Conservation (phyloP, 2,113 vertebrate species). For the Mustelus asterias region DNA sequence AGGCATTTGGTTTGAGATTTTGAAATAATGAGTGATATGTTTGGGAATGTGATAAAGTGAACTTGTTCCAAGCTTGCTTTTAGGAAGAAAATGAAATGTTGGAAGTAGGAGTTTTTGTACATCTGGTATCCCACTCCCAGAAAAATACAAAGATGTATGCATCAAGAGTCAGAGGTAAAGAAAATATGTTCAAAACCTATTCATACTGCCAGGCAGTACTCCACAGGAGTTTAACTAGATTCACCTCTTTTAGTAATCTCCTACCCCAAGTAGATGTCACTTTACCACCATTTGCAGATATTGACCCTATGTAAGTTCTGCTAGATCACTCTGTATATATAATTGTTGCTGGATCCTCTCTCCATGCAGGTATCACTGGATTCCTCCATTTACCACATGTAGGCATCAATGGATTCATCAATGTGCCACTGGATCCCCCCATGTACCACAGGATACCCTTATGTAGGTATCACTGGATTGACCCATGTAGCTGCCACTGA, state of each 20-base stretch:
- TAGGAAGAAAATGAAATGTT: not conserved
- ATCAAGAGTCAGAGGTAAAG: not conserved
- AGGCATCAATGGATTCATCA: too few relatives aligned
- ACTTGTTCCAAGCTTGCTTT: not conserved
- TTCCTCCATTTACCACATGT: too few relatives aligned
- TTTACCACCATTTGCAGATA: not conserved
- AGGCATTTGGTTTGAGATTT: not conserved
- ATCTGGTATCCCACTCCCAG: too few relatives aligned
- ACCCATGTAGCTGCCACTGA: too few relatives aligned
- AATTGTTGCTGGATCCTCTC: too few relatives aligned
- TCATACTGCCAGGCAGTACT: not conserved
- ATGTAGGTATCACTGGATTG: too few relatives aligned
- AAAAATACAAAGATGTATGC: not conserved
- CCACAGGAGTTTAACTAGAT: not conserved
- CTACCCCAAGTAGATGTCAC: not conserved
- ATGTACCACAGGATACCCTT: too few relatives aligned
- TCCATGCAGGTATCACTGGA: too few relatives aligned
- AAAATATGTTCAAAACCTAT: not conserved
- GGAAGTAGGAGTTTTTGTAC: not conserved
- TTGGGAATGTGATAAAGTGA: not conserved
- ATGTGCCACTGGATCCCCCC: too few relatives aligned
- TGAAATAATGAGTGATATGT: not conserved
- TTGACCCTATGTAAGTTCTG: not conserved
- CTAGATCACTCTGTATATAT: not conserved
- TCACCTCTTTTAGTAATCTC: not conserved